phyloP scores from a whole-genome alignment of 2,888 invertebrate genomes.

The Agrochola lota region DNA sequence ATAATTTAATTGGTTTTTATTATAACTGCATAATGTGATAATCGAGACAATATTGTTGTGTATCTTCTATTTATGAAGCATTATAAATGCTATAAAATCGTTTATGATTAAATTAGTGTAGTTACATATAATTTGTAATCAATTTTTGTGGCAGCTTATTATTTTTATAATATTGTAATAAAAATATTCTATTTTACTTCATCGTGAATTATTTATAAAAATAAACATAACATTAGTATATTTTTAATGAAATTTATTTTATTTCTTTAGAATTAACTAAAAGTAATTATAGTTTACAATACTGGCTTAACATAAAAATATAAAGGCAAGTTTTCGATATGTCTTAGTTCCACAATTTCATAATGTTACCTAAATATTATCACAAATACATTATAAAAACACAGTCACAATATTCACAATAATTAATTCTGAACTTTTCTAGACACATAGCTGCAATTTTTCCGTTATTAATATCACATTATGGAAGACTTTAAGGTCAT shows the following conservation, averaged over 20 bases:
- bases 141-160: slow-evolving; percentile 56
- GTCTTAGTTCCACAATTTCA: slow-evolving; percentile 50
- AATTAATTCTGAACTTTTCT: slow-evolving; percentile 18
- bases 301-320: slow-evolving; percentile 78
- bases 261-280: slow-evolving; percentile 53
- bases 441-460: slow-evolving; percentile 21
- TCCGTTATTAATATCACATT: slow-evolving; percentile 60
- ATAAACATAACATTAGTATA: slow-evolving; percentile 6
- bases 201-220: slow-evolving; percentile 37
- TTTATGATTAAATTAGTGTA: slow-evolving; percentile 44
- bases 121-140: slow-evolving; percentile 44
- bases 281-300: slow-evolving; percentile 67
- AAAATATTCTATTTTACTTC: slow-evolving; percentile 48
- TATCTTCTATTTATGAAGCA: slow-evolving; percentile 71
- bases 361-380: slow-evolving; percentile 59
- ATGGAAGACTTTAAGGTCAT: slow-evolving; percentile 58
- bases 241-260: slow-evolving; percentile 42
- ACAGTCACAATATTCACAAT: slow-evolving; percentile 40
- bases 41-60: slow-evolving; percentile 70
- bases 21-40: slow-evolving; percentile 65
- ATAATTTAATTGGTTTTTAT: slow-evolving; percentile 61
- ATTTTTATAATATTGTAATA: slow-evolving; percentile 55
- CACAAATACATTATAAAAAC: slow-evolving; percentile 55
- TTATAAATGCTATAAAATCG: slow-evolving; percentile 74
- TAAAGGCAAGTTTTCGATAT: slow-evolving; percentile 65